Evolutionary conservation across 2,113 vertebrate genomes (phyloP).

Genomic region (Rhegmatorhina hoffmannsi): DNA sequence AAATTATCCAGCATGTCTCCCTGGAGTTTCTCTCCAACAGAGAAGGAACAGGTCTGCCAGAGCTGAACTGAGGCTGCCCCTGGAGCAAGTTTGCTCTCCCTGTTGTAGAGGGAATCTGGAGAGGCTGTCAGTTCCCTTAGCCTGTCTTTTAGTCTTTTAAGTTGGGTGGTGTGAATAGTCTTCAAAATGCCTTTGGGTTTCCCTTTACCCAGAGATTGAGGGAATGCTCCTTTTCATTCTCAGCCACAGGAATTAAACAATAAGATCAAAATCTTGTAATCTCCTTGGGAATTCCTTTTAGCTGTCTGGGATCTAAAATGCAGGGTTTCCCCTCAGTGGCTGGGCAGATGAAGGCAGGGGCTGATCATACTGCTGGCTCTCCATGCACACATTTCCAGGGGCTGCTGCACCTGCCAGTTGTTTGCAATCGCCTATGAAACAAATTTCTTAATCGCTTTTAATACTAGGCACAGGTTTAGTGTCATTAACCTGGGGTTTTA

Average conservation of each 20-base stretch:
- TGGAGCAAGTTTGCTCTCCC: too few species aligned
- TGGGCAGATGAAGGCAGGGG: constrained; percentile 2
- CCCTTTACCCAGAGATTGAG: too few species aligned
- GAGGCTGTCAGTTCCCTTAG: too few species aligned
- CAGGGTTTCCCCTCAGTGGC: constrained; percentile 7
- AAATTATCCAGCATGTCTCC: too few species aligned
- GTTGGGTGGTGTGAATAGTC: too few species aligned
- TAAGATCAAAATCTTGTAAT: constrained; percentile 59
- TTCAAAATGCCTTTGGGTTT: too few species aligned
- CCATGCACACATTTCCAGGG: neutral
- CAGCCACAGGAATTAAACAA: constrained; percentile 53
- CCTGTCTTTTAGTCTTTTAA: too few species aligned
- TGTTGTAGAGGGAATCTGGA: too few species aligned
- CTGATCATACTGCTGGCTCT: neutral
- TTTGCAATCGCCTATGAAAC: neutral
- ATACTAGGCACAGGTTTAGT: neutral
- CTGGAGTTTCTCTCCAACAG: too few species aligned
- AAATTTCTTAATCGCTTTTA: neutral
- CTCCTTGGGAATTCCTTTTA: constrained; percentile 56
- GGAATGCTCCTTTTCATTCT: neutral
- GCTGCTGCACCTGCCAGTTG: neutral
- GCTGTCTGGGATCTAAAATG: constrained; percentile 21
- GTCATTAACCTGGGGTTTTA: neutral
- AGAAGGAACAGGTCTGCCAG: too few species aligned
- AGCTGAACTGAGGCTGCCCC: too few species aligned